Conservation (phyloP, 2,888 invertebrate species). For the Volucella zonaria region DNA sequence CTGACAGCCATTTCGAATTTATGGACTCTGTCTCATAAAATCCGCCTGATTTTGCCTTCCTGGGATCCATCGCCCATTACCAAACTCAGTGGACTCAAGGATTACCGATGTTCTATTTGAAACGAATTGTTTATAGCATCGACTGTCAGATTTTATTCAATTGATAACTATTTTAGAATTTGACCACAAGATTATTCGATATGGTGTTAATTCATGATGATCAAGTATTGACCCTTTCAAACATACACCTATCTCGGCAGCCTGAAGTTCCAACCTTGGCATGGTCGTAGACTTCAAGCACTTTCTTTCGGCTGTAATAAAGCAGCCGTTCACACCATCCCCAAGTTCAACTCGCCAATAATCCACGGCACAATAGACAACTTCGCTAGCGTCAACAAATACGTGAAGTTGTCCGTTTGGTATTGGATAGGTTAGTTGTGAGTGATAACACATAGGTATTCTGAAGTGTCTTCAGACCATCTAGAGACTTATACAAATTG, state of each 20-base stretch:
- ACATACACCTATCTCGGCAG: conserved; percentile 9
- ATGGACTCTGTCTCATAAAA: background rate
- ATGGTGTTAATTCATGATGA: too few species aligned
- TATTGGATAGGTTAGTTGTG: conserved; percentile 8
- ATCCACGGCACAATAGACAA: conserved; percentile 23
- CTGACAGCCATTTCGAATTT: conserved; percentile 1
- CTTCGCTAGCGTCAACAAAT: too few species aligned
- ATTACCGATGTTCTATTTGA: conserved; percentile 15
- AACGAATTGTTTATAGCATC: conserved; percentile 19
- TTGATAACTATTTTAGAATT: too few species aligned
- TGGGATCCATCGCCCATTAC: conserved; percentile 20
- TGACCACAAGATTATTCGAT: too few species aligned
- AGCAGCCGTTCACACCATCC: background rate
- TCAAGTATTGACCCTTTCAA: too few species aligned
- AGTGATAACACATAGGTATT: conserved; percentile 19
- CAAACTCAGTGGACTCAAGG: conserved; percentile 10
- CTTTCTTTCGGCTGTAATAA: conserved; percentile 17
- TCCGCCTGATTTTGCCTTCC: conserved; percentile 11
- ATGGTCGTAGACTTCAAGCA: background rate
- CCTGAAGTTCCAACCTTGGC: conserved; percentile 12
- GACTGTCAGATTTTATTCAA: too few species aligned
- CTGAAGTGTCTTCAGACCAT: background rate
- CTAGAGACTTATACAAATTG: too few species aligned
- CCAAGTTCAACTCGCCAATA: conserved; percentile 23
- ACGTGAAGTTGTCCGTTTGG: conserved; percentile 15